Conservation (phyloP, 2,113 vertebrate genomes). For the Nymphicus hollandicus region DNA sequence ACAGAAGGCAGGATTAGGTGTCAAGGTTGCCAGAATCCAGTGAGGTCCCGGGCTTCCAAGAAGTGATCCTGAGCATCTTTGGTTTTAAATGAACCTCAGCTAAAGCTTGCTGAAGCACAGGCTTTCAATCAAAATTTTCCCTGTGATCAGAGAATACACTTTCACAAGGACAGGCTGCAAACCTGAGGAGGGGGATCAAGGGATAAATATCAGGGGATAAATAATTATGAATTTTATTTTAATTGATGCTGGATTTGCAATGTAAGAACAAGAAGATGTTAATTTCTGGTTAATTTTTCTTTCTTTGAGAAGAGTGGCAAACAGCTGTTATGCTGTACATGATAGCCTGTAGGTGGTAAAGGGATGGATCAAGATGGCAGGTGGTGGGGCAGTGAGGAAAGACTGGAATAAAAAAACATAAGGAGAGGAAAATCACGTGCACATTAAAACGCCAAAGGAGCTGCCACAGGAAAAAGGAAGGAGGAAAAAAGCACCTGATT, state of each 20-base stretch:
- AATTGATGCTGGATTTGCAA: background rate
- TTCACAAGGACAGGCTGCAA: background rate
- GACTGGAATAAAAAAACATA: background rate
- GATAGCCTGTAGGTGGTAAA: background rate
- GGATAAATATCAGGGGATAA: background rate
- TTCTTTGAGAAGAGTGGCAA: background rate
- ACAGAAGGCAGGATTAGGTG: background rate
- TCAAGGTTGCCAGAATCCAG: constrained; percentile 26
- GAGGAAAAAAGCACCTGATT: fast-evolving
- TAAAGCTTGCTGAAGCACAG: background rate
- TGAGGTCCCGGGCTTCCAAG: background rate
- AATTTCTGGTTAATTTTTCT: background rate
- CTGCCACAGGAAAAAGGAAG: background rate
- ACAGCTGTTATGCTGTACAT: background rate
- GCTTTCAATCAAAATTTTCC: background rate
- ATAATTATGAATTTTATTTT: background rate
- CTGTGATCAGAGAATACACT: background rate
- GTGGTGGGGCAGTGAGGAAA: background rate
- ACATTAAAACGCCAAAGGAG: background rate
- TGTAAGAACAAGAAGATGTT: background rate
- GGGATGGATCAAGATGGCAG: background rate
- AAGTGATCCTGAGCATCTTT: background rate
- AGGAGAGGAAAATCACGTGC: background rate
- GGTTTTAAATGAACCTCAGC: background rate
- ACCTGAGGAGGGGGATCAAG: background rate